A percentile compares a stretch with the other conserved stretches of the same genome.
phyloP scores from a whole-genome alignment of 2,113 vertebrate genomes.

The Budorcas taxicolor region DNA sequence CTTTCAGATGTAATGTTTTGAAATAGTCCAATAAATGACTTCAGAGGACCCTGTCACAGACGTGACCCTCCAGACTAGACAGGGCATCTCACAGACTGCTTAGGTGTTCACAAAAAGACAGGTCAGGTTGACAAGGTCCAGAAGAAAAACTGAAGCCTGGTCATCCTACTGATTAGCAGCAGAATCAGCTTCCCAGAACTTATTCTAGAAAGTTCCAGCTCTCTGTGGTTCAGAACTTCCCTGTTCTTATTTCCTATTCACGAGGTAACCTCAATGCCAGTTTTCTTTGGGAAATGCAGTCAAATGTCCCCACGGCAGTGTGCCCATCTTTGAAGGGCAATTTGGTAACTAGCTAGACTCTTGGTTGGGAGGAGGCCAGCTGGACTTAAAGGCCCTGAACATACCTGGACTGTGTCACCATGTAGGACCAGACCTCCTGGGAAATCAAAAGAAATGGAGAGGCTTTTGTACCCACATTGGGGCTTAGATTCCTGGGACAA shows the following conservation, averaged over 20 bases:
- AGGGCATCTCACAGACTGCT: neutral
- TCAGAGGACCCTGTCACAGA: neutral
- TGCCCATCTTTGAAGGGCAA: neutral
- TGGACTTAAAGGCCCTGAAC: neutral
- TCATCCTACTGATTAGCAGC: too few species aligned
- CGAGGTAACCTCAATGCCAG: neutral
- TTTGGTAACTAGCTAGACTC: neutral
- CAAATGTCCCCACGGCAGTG: neutral
- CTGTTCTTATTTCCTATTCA: neutral
- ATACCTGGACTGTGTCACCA: neutral
- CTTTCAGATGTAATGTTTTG: neutral
- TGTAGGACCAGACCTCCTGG: neutral
- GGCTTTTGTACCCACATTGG: rapidly evolving
- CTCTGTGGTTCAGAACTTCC: neutral
- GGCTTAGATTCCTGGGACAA: neutral
- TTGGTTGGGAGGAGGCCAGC: neutral
- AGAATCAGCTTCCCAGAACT: neutral
- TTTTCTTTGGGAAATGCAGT: neutral
- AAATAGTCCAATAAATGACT: neutral
- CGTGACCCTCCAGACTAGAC: neutral
- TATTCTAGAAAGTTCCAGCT: neutral
- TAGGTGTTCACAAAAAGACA: neutral
- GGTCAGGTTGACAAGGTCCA: neutral
- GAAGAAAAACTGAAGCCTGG: neutral
- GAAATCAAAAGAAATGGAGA: neutral